Conservation (phyloP, 2,888 invertebrate genomes). For the Tupiocoris notatus region DNA sequence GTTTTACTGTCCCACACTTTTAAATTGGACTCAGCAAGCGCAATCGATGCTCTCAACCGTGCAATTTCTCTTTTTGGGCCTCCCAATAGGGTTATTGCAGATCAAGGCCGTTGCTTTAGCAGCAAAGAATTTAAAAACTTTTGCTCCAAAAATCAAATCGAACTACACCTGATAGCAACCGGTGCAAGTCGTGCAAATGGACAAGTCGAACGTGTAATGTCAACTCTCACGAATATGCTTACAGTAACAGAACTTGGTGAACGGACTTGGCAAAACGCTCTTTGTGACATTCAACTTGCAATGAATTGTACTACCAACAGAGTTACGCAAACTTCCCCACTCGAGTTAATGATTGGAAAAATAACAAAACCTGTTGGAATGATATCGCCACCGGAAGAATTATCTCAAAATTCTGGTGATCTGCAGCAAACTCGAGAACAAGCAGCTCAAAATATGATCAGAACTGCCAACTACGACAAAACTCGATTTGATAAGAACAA, state of each 20-base stretch:
- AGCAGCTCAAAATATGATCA: constrained; percentile 14
- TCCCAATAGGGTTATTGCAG: constrained; percentile 46
- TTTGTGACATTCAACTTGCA: constrained; percentile 7
- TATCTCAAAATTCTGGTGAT: constrained; percentile 8
- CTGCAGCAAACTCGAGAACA: not conserved
- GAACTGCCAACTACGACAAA: constrained; percentile 15
- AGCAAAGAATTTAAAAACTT: constrained; percentile 45
- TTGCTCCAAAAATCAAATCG: constrained; percentile 41
- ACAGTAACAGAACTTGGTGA: constrained; percentile 1
- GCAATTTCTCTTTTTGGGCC: constrained; percentile 46
- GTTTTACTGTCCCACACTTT: constrained; percentile 25
- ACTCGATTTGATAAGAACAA: constrained; percentile 24
- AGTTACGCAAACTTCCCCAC: constrained; percentile 10
- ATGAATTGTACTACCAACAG: constrained; percentile 14
- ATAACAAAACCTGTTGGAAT: not conserved
- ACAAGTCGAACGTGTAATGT: constrained; percentile 29
- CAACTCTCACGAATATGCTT: not conserved
- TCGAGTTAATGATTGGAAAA: constrained; percentile 14
- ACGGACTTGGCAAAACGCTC: constrained; percentile 6
- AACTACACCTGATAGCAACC: constrained; percentile 50
- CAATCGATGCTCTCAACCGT: constrained; percentile 41
- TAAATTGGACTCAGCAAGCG: constrained; percentile 50
- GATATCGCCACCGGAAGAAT: not conserved
- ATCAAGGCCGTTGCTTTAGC: constrained; percentile 38
- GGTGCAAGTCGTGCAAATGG: constrained; percentile 50